Percentiles rank a stretch among this genome's conserved stretches.
phyloP scores from a whole-genome alignment of 2,797 vertebrate species.

The Falco novaeseelandiae region DNA sequence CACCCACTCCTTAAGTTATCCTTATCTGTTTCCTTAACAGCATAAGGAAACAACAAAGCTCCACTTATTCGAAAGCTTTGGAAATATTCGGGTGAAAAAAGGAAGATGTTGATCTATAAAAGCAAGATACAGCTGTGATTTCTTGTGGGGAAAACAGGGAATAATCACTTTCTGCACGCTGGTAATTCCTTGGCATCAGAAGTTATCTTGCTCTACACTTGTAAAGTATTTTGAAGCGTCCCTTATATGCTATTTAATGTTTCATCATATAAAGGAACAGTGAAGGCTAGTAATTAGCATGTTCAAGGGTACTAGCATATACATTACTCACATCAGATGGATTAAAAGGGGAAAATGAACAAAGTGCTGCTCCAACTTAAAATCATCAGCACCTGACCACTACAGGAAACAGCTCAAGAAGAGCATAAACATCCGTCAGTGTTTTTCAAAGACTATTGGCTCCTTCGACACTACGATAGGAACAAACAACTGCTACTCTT shows the following conservation, averaged over 20 bases:
- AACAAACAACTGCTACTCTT: not conserved
- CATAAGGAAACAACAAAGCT: not conserved
- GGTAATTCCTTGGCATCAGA: not conserved
- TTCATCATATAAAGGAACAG: not conserved
- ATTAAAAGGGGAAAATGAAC: conserved; percentile 33
- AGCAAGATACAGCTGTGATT: not conserved
- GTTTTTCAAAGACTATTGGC: conserved; percentile 1
- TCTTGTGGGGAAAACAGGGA: not conserved
- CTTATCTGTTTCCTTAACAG: not conserved
- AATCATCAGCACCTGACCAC: not conserved
- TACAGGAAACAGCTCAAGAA: not conserved
- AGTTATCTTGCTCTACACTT: not conserved
- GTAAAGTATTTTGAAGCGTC: not conserved
- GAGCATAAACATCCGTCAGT: not conserved
- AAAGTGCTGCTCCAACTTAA: not conserved
- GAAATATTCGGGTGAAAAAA: not conserved
- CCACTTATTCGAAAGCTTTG: not conserved
- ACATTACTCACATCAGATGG: not conserved
- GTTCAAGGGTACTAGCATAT: not conserved
- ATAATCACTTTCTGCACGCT: not conserved
- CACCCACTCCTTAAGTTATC: not conserved
- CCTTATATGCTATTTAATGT: not conserved
- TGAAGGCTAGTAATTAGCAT: not conserved
- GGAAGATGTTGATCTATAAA: not conserved
- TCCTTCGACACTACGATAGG: not conserved